A percentile compares a stretch with the other conserved stretches of the same genome.
Conservation (phyloP, 92 coral and sea anemone genomes). For the Zoanthus solanderi region DNA sequence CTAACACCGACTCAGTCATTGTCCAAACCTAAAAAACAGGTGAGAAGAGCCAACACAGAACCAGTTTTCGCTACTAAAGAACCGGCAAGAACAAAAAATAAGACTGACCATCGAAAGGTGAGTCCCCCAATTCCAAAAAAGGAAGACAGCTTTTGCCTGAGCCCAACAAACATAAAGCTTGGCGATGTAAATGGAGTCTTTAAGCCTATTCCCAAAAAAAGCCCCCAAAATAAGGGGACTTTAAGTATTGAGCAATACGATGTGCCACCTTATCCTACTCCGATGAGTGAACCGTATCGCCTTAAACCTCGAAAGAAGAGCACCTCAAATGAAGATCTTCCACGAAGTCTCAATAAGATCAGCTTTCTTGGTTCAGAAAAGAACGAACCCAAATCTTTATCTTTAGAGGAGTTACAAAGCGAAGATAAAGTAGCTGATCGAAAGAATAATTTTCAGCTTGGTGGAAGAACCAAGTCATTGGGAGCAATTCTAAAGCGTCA, state of each 20-base stretch:
- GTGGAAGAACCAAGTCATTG: constrained; percentile 2
- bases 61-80: background rate
- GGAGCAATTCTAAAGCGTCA: background rate
- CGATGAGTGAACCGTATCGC: background rate
- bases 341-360: constrained; percentile 24
- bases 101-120: background rate
- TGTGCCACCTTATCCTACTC: constrained; percentile 9
- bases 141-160: constrained; percentile 1
- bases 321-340: background rate
- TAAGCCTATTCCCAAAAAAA: constrained; percentile 8
- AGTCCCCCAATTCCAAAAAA: background rate
- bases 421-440: background rate
- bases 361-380: constrained; percentile 18
- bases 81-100: background rate
- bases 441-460: background rate
- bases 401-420: background rate
- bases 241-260: constrained; percentile 22
- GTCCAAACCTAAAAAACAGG: background rate
- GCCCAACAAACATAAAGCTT: background rate
- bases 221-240: background rate
- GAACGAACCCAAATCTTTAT: constrained; percentile 1
- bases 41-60: background rate
- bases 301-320: background rate
- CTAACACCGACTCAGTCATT: background rate
- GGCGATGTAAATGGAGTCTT: background rate